Percentiles rank a stretch among this genome's conserved stretches.
phyloP scores from a whole-genome alignment of 2,797 vertebrate genomes.

The Thalassophryne amazonica region DNA sequence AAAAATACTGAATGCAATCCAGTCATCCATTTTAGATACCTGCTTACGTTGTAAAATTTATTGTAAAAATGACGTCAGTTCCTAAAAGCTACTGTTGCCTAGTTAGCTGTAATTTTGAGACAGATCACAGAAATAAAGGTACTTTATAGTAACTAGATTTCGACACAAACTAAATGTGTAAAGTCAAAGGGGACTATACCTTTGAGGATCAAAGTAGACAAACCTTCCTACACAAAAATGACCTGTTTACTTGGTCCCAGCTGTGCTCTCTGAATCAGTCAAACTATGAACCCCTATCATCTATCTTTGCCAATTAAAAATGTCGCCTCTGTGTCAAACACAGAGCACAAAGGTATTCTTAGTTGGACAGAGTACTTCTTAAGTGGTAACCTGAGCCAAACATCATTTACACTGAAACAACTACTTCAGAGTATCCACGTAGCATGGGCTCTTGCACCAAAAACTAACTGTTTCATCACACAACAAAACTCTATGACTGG shows the following conservation, averaged over 20 bases:
- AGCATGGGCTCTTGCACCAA: slow-evolving; percentile 36
- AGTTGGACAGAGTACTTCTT: slow-evolving; percentile 23
- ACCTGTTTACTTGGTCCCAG: slow-evolving; percentile 57
- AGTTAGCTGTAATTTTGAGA: too few species aligned
- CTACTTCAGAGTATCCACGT: slow-evolving; percentile 37
- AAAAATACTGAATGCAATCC: too few species aligned
- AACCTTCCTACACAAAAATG: slow-evolving; percentile 42
- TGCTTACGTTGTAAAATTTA: too few species aligned
- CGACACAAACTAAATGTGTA: too few species aligned
- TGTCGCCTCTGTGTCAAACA: slow-evolving; percentile 63
- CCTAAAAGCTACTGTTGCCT: too few species aligned
- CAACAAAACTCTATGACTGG: not conserved
- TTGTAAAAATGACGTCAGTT: too few species aligned
- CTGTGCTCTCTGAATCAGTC: slow-evolving; percentile 33
- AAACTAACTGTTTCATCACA: slow-evolving; percentile 54
- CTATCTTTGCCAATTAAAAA: slow-evolving; percentile 56
- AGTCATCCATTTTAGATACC: too few species aligned
- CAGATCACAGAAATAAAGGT: too few species aligned
- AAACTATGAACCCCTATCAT: slow-evolving; percentile 53
- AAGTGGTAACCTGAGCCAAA: slow-evolving; percentile 37
- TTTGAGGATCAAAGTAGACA: slow-evolving; percentile 33
- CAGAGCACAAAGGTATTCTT: slow-evolving; percentile 50
- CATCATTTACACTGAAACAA: slow-evolving; percentile 30
- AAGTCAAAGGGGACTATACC: too few species aligned
- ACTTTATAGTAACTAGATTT: too few species aligned